Evolutionary conservation across 2,113 vertebrate species (phyloP).

Genomic region (Perca fluviatilis): DNA sequence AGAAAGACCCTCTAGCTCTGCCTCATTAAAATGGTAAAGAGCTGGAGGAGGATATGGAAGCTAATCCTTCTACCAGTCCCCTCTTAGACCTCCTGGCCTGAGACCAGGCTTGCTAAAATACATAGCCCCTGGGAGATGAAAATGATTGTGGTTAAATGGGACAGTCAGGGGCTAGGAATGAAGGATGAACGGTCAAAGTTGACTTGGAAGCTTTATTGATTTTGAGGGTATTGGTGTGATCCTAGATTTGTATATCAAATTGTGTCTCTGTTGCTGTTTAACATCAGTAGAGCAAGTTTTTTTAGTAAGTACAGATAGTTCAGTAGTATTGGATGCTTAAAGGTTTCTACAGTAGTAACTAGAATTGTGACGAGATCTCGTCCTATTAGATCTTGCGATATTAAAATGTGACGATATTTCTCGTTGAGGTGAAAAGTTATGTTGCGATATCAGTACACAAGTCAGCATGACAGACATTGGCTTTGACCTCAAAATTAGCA

Average conservation of each 20-base stretch:
- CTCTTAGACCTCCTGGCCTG: conserved; percentile 57
- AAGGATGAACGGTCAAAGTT: conserved; percentile 10
- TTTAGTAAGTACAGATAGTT: background rate
- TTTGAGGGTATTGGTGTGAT: conserved; percentile 41
- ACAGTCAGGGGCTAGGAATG: conserved; percentile 31
- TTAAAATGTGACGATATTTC: too few relatives aligned
- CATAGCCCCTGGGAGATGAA: conserved; percentile 57
- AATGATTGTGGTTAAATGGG: conserved; percentile 62
- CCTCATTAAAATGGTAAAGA: conserved; percentile 86
- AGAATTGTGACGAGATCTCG: too few relatives aligned
- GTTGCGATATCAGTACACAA: too few relatives aligned
- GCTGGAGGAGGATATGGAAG: conserved; percentile 64
- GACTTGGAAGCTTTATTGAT: conserved; percentile 19
- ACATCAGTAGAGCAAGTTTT: background rate
- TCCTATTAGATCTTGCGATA: too few relatives aligned
- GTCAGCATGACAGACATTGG: too few relatives aligned
- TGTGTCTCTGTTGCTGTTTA: background rate
- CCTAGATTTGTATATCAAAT: conserved; percentile 28
- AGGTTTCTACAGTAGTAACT: background rate
- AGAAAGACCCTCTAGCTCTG: conserved; percentile 80
- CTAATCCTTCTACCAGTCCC: conserved; percentile 68
- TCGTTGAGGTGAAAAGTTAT: too few relatives aligned
- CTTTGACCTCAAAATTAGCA: too few relatives aligned
- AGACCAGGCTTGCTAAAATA: conserved; percentile 60
- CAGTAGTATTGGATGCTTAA: background rate